Evolutionary conservation across 92 coral and sea anemone species (phyloP).

Genomic region (Nematostella vectensis): DNA sequence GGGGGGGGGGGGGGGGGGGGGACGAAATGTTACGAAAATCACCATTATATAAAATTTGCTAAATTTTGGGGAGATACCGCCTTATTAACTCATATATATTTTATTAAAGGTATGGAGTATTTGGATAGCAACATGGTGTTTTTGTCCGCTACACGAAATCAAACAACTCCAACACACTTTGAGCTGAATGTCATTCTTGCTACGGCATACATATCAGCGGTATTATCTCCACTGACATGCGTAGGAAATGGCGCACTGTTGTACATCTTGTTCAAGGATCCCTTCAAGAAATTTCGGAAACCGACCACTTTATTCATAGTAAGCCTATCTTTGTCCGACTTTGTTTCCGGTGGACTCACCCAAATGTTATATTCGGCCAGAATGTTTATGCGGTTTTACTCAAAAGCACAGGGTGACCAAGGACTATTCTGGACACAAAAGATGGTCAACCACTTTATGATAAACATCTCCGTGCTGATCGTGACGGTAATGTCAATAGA

Average conservation of each 20-base stretch:
- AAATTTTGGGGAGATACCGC: no score
- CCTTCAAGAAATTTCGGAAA: background rate
- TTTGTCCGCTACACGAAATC: background rate
- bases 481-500: conserved; percentile 2
- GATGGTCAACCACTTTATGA: background rate
- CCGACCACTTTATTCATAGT: conserved; percentile 1
- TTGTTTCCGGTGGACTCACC: background rate
- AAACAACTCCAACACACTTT: background rate
- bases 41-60: no score
- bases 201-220: background rate
- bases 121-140: background rate
- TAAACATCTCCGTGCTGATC: background rate
- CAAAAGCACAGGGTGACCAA: background rate
- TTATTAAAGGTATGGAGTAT: no score
- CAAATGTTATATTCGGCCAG: background rate
- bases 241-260: background rate
- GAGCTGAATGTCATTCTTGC: background rate
- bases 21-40: no score
- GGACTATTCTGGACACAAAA: conserved; percentile 1
- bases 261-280: background rate
- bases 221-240: background rate
- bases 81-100: no score
- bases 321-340: background rate
- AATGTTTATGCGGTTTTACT: background rate
- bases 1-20: no score